Base-by-base conservation (phyloP, 2,888 invertebrate genomes). In the Halictus quadricinctus region DNA sequence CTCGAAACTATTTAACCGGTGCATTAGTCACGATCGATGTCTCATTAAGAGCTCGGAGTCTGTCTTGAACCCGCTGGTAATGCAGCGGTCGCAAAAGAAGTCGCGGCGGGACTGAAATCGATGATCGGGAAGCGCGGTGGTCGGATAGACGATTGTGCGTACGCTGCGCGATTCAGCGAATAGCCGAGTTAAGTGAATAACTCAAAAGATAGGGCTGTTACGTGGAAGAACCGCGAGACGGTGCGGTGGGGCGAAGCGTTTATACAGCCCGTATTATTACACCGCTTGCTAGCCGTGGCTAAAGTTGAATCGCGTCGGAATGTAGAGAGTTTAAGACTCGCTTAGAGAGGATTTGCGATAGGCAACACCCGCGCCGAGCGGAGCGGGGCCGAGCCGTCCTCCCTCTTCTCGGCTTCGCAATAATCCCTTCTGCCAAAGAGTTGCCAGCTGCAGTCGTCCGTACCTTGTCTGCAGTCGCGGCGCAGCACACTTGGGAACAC, bases 11-110 rank as follows among this genome's bases (percentile, higher is more conserved):
- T 90, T 88, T 88, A 87, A 89, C 86, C 83, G 87, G 89, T 87
- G 88, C 89, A 90, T 89, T 88, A 89, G 86, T 89, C 88, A 87
- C 85, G 88, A 87, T 87, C 86, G 79, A 80, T 88, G 88, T 87
- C 88, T 89, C 91, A 85, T 91, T 90, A 90, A 87, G 77, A 88
- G 84, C 76, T 85, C 84, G 80, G 73, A 82, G 1, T 80, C 90
- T 85, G 86, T 78, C 79, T 58, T 29, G 64, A 64, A 29, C 18
- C 64, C 64, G 64, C 64, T 64, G 29, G 15, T 64, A 64, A 64
- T 54, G 29, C 64, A 2, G 15, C 29, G 64, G 8, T 64, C 64
- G 64, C 8, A 29, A 36, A 64, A 64, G 15, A 64, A 64, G n/a
- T n/a, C 58, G n/a, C 58, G n/a, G 5, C 15, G 15, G 58, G 29